These are phyloP conservation scores for Tipula confusa DNA, from an alignment of 2,888 invertebrate species.

Conservation along the genomic window DNA sequence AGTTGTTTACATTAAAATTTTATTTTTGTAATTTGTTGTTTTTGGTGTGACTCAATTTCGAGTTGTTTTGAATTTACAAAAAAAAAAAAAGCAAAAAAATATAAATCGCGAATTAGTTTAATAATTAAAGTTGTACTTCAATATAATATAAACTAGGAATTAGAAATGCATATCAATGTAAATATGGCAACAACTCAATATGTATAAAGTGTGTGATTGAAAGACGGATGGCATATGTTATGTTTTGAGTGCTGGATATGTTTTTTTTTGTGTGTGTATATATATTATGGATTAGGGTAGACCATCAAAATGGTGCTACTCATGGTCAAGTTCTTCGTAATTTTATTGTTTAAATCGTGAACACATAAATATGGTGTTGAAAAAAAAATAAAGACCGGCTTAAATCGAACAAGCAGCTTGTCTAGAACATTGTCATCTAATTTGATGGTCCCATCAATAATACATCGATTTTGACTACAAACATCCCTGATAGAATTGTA, in stretches of 20 bases:
- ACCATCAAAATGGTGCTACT: background rate
- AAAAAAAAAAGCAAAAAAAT: background rate
- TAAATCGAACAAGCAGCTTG: background rate
- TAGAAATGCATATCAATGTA: conserved; percentile 4
- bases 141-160: background rate
- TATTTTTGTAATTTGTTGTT: conserved; percentile 27
- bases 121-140: background rate
- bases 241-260: background rate
- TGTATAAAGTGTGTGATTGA: background rate
- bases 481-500: background rate
- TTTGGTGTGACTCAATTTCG: conserved; percentile 28
- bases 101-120: background rate
- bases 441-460: background rate
- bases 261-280: background rate
- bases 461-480: background rate
- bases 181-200: background rate
- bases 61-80: background rate
- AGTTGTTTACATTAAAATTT: conserved; percentile 28
- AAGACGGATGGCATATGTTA: background rate
- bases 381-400: background rate
- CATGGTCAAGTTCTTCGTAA: background rate
- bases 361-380: background rate
- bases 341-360: background rate
- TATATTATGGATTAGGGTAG: background rate
- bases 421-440: background rate